Evolutionary conservation across 2,888 invertebrate species (phyloP).

Genomic region (Beris chalybata): DNA sequence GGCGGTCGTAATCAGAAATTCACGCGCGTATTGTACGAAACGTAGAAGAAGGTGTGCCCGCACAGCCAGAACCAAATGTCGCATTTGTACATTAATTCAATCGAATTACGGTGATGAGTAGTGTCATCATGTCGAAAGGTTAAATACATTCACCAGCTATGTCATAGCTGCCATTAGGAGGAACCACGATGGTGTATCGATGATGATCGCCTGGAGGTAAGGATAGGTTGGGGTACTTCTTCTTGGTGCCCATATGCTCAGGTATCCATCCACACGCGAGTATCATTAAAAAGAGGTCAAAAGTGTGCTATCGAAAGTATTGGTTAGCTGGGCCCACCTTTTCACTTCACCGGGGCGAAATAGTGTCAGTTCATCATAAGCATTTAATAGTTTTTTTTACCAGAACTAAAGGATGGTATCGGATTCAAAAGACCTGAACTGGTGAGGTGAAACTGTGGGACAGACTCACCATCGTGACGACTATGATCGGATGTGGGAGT

Average conservation of each 20-base stretch:
- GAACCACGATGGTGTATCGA: too few relatives aligned
- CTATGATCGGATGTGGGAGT: slow-evolving; percentile 27
- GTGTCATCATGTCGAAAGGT: slow-evolving; percentile 25
- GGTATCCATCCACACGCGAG: neutral
- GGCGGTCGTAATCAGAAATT: neutral
- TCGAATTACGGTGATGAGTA: neutral
- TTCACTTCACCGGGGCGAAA: too few relatives aligned
- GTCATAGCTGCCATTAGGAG: neutral
- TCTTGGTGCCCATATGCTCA: too few relatives aligned
- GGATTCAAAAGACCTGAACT: slow-evolving; percentile 10
- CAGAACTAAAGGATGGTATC: slow-evolving; percentile 6
- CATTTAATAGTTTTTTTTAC: slow-evolving; percentile 17
- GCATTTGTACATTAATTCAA: slow-evolving; percentile 19
- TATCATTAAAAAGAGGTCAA: neutral
- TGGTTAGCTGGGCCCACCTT: too few relatives aligned
- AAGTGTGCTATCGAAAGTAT: too few relatives aligned
- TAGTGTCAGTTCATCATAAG: neutral
- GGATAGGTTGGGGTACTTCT: too few relatives aligned
- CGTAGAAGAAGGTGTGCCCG: slow-evolving; percentile 10
- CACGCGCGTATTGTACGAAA: neutral
- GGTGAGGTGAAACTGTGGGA: too few relatives aligned
- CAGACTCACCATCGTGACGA: slow-evolving; percentile 12
- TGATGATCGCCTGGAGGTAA: too few relatives aligned
- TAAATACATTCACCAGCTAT: slow-evolving; percentile 11
- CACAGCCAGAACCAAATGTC: slow-evolving; percentile 10